Conservation (phyloP, 2,113 vertebrate genomes). For the Cygnus atratus region DNA sequence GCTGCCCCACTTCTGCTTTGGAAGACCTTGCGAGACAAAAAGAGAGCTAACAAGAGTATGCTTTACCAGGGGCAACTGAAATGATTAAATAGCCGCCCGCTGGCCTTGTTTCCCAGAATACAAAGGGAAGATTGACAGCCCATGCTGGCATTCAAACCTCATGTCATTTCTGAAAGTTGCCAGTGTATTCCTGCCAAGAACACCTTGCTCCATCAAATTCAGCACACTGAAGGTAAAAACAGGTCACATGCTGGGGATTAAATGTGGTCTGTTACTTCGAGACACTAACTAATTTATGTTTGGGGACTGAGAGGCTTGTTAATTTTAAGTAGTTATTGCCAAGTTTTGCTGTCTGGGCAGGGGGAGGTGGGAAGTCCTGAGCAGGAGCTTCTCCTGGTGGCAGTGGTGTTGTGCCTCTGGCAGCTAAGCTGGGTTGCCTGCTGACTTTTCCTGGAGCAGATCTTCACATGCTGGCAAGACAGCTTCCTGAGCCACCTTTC, state of each 20-base stretch:
- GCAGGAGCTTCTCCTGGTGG: neutral
- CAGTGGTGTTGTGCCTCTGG: neutral
- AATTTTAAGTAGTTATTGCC: neutral
- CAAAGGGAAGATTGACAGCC: neutral
- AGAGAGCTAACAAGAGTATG: neutral
- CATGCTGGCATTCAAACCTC: neutral
- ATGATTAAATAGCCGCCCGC: accelerated
- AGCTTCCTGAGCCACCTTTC: neutral
- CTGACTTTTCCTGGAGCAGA: neutral
- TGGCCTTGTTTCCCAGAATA: neutral
- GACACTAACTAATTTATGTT: neutral
- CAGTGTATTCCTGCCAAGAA: accelerated
- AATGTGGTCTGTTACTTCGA: neutral
- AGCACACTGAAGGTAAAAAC: neutral
- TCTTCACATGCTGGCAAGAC: neutral
- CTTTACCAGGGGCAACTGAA: neutral
- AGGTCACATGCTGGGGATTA: neutral
- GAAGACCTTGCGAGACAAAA: neutral
- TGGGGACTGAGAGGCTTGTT: neutral
- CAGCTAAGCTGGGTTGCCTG: neutral
- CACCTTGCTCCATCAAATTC: neutral
- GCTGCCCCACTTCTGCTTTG: neutral
- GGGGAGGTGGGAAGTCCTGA: neutral
- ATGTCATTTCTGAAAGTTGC: neutral
- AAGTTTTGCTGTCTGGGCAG: neutral